Base-by-base conservation (phyloP, 2,888 invertebrate genomes). In the Callinectes sapidus region DNA sequence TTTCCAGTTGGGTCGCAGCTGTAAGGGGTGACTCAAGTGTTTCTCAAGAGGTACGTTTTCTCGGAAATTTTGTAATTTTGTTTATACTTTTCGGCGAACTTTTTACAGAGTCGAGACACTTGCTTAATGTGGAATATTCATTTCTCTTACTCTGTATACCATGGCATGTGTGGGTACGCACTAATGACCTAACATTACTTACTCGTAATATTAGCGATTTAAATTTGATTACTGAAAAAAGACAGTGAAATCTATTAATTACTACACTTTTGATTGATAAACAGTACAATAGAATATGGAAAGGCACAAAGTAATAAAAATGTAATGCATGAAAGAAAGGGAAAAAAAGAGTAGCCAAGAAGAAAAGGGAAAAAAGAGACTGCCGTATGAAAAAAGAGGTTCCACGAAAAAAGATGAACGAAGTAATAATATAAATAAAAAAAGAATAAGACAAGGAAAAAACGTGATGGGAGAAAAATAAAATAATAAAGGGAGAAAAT, bases 11-110 rank as follows among this genome's bases (percentile, higher is more conserved):
- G 32, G 28, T 14, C 28, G 54, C 54, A 1, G 54, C 18, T 39
- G 14, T 89, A 18, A 10, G 32, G 66, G 89, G 66, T 32, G 71
- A 61, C 89, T 89, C 32, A 35, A 66, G 66, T 89, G 48, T 89
- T 89, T 39, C 42, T 35, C 35, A 16, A 14, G 35, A 32, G 35
- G 13, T 32, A 16, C 32, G 81, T 16, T 32, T 81, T 81, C 81
- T 35, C 13, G 16, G 89, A 23, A 32, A 35, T 48, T 54, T 87
- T 23, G 28, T 28, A 18, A n/a, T 28, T 87, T 13, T 87, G 5
- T 54, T 87, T 14, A 87, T 28, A 87, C 54, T 87, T 48, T 54
- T 86, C 48, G 14, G 42, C 32, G 8, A 6, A 28, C 28, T 48
- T 48, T n/a, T 71, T 71, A 71, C 23, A 10, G 28, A 71, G 71